Base-by-base conservation (phyloP, 2,888 invertebrate genomes). In the Scaptomyza parva region DNA sequence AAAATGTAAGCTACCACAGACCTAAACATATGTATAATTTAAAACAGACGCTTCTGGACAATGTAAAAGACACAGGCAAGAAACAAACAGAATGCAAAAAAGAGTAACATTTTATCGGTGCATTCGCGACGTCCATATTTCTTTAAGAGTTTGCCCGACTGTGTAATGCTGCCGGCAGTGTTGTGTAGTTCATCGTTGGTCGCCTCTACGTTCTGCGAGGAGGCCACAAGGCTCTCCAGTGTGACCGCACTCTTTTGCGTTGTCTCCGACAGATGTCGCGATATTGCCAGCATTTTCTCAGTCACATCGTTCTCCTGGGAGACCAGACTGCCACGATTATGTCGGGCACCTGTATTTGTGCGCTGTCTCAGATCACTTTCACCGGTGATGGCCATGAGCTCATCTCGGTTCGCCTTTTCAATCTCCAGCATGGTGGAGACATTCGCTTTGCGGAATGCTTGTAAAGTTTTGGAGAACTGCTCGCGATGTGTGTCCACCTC, bases 51-150 rank as follows among this genome's bases (percentile, higher is more conserved):
- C 91, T 97, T 98, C 89, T 97, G 97, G 48, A 99, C 94, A 86
- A 99, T 97, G 89, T 99, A 99, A 83, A 98, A 93, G 44, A 98
- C 97, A 78, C 97, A 97, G 12, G 96, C 96, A 76, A 97, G 92
- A 90, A 98, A 98, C 92, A 98, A 96, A 4, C 95, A 93, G 91
- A 98, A 96, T 63, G 97, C 97, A 88, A 98, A 95, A 79, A 96
- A 94, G 89, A 97, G 94, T 8, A 99, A 93, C 60, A 98, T 94
- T 93, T 98, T 98, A 90, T 99, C 99, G 0, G 99, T 99, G 73
- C 97, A 95, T 92, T 99, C 99, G 35, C 99, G 93, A 54, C 98
- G 93, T 3, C 97, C 97, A 90, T 98, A 99, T 92, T 99, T 99
- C 58, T 97, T 97, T 43, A 99, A 92, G 8, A 99, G 93, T 91